Evolutionary conservation across 2,888 invertebrate genomes (phyloP).

Genomic region (Linnaemya tessellans): DNA sequence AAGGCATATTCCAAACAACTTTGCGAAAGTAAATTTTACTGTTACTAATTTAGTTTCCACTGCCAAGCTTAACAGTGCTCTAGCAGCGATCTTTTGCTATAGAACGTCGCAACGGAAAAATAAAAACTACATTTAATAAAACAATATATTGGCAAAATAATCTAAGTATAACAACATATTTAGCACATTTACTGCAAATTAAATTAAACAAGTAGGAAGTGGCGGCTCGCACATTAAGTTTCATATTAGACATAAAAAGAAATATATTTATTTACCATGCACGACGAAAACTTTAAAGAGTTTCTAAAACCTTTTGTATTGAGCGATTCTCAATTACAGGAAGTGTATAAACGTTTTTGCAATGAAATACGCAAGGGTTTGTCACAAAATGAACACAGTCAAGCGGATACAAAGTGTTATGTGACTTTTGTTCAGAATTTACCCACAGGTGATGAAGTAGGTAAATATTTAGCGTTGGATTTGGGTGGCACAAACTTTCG

Average conservation of each 20-base stretch:
- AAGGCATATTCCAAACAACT: conserved; percentile 52
- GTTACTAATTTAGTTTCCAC: conserved; percentile 55
- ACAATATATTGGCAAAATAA: conserved; percentile 36
- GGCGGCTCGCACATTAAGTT: conserved; percentile 30
- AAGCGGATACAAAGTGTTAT: conserved; percentile 94
- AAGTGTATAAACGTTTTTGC: conserved; percentile 89
- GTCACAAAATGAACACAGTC: conserved; percentile 88
- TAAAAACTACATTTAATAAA: conserved; percentile 36
- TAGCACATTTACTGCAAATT: conserved; percentile 59
- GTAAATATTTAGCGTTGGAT: conserved; percentile 97
- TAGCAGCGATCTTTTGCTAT: conserved; percentile 49
- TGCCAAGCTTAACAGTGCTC: conserved; percentile 45
- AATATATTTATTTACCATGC: conserved; percentile 68
- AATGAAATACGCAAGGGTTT: conserved; percentile 91
- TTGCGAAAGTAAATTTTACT: conserved; percentile 52
- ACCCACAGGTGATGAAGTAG: conserved; percentile 96
- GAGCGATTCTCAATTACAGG: conserved; percentile 89
- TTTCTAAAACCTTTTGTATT: conserved; percentile 88
- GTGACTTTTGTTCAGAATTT: conserved; percentile 97
- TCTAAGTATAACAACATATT: conserved; percentile 15
- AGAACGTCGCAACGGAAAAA: conserved; percentile 30
- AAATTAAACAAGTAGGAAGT: conserved; percentile 39
- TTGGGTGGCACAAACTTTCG: conserved; percentile 99
- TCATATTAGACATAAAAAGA: conserved; percentile 37
- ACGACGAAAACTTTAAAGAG: conserved; percentile 76